Base-by-base conservation (phyloP, 2,888 invertebrate species). In the Eupithecia pulchellata region DNA sequence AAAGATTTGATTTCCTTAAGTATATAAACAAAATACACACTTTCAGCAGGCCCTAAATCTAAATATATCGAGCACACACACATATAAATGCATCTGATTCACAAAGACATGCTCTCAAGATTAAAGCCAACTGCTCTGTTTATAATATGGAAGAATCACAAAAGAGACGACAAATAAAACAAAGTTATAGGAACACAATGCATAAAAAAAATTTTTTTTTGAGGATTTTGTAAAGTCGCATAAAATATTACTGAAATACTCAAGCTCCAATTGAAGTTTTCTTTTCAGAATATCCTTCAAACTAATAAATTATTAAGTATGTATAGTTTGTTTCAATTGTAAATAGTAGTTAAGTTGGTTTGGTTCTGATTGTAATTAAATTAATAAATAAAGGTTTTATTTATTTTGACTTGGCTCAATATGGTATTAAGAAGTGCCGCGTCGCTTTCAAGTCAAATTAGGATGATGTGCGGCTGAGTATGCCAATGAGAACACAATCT, bases 71-170 rank as follows among this genome's bases (percentile, higher is more conserved):
- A 30, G 9, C 32, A 60, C 20, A 47, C 32, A 60, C 20, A 47
- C 47, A 69, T 64, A 74, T 60, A 64, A 72, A 71, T 72, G 34
- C 11, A 42, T 32, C 39, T 77, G 74, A 75, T 58, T 77, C 74
- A 75, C 73, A 69, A 64, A 64, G 64, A 47, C 71, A 72, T 62
- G 62, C n/a, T n/a, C n/a, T n/a, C 68, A 29, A 69, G 57, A 68
- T 66, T 74, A 57, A 68, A 52, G 11, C 52, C 52, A 52, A 52
- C 52, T 25, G 25, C 4, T 52, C 25, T 52, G 52, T 25, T 47
- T 13, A 52, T 52, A 25, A 39, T 0, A n/a, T 42, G n/a, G n/a
- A 42, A 8, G 9, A 9, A 47, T 47, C 20, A 47, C 20, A 47
- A 47, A 47, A 52, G 52, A 52, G 25, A 25, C 25, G 47, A n/a